A percentile compares a stretch with the other conserved stretches of the same genome.
Conservation (phyloP, 2,797 vertebrate species). For the Mycteria americana region DNA sequence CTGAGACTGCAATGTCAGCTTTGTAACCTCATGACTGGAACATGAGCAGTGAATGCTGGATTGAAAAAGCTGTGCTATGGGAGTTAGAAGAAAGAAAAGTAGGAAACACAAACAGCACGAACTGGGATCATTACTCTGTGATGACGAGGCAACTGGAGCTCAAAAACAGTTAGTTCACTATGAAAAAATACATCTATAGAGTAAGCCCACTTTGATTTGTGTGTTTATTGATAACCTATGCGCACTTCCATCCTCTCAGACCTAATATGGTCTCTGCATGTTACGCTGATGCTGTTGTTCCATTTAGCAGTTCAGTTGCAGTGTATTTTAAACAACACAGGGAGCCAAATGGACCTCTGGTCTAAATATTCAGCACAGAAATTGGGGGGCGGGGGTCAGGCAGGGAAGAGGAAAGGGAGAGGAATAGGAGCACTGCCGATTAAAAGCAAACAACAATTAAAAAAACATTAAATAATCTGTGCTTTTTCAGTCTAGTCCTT, state of each 20-base stretch:
- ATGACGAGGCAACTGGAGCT: constrained; percentile 42
- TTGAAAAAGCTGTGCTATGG: constrained; percentile 52
- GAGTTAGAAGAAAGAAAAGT: constrained; percentile 70
- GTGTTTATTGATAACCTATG: constrained; percentile 39
- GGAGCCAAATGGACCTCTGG: not conserved
- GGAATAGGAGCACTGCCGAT: not conserved
- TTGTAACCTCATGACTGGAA: constrained; percentile 65
- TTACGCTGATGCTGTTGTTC: constrained; percentile 49
- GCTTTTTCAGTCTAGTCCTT: not conserved
- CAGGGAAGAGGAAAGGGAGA: not conserved
- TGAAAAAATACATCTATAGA: constrained; percentile 15
- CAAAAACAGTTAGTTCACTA: constrained; percentile 21
- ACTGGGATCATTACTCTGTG: constrained; percentile 52
- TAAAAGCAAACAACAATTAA: not conserved
- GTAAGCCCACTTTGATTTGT: constrained; percentile 45
- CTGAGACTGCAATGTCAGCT: constrained; percentile 76
- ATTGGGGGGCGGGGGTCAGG: rapidly evolving
- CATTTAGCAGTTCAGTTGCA: not conserved
- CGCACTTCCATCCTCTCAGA: not conserved
- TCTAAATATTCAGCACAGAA: constrained; percentile 16
- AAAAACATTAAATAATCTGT: not conserved
- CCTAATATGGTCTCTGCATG: not conserved
- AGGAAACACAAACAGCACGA: constrained; percentile 53
- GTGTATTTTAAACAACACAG: not conserved
- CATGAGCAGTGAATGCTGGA: constrained; percentile 66